Evolutionary conservation across 1,140 invertebrate species (phyloP).

Genomic region (Centruroides vittatus): DNA sequence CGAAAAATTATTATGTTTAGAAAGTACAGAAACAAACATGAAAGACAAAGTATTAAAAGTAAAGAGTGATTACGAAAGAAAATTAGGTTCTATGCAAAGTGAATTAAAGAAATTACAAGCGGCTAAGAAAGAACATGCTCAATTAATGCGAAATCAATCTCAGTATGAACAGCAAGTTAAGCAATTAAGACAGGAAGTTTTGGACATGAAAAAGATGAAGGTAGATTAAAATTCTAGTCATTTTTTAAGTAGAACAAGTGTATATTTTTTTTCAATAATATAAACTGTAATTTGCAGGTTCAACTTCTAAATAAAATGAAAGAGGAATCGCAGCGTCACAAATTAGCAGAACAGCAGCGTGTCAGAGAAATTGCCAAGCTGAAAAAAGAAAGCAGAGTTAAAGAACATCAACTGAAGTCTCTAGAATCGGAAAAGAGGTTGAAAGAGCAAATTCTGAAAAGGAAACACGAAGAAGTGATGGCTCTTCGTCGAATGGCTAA

Average conservation of each 20-base stretch:
- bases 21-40: slow-evolving; percentile 21
- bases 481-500: slow-evolving; percentile 54
- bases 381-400: slow-evolving; percentile 67
- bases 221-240: not conserved
- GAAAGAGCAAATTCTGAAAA: slow-evolving; percentile 77
- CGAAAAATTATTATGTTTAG: not conserved
- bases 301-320: slow-evolving; percentile 78
- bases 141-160: slow-evolving; percentile 60
- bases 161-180: slow-evolving; percentile 66
- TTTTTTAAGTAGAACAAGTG: not conserved
- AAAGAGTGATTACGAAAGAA: slow-evolving; percentile 79
- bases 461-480: slow-evolving; percentile 90
- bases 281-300: not conserved
- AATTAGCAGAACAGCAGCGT: slow-evolving; percentile 44
- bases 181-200: slow-evolving; percentile 60
- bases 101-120: slow-evolving; percentile 75
- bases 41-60: slow-evolving; percentile 50
- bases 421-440: slow-evolving; percentile 69
- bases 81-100: slow-evolving; percentile 65
- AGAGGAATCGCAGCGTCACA: slow-evolving; percentile 63
- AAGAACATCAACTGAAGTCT: slow-evolving; percentile 70
- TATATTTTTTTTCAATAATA: not conserved
- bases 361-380: slow-evolving; percentile 73
- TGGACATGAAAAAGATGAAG: slow-evolving; percentile 56
- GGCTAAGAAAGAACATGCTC: slow-evolving; percentile 76